Evolutionary conservation across 2,888 invertebrate genomes (phyloP), one percentile per base, ranked within the genome.

Genomic region (Rambutsinella grinnellia): DNA sequence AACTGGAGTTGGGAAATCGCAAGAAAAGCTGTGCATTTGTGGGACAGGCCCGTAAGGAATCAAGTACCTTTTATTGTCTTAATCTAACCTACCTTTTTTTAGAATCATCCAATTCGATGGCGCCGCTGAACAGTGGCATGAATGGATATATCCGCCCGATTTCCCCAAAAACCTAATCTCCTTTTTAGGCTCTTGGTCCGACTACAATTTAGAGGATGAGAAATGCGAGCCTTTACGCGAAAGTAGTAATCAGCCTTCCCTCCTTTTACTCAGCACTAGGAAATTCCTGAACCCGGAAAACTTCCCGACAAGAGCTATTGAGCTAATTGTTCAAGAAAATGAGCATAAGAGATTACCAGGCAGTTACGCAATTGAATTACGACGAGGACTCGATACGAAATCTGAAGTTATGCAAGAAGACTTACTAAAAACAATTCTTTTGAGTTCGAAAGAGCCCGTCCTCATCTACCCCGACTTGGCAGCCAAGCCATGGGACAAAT

Each of bases 71-170:
- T 36, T 5, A 36, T 36, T 13, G 36, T 36, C n/a, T n/a, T n/a
- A n/a, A n/a, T n/a, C n/a, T n/a, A n/a, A n/a, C n/a, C n/a, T n/a
- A n/a, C n/a, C 13, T 36, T 36, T 54, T 66, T 44, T 44, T 24
- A 66, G 65, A 17, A 54, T 66, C 8, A 17, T 66, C 15, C 65
- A 66, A 44, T 66, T 66, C n/a, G 23, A 66, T 17, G 65, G 65
- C 17, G 36, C 44, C 8, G 23, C 8, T 3, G 21, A 28, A 15
- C 23, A 3, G n/a, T 65, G 54, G 65, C 15, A 10, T 2, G 19
- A 54, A n/a, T 3, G 21, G 10, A 21, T 65, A 21, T 65, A 21
- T 21, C 65, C 65, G 15, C 8, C 17, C 1, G 54, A 17, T n/a
- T 24, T 27, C 5, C 36, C 28, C n/a, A 3, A 28, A 3, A 21